Percentiles rank a stretch among this genome's conserved stretches.
These are phyloP conservation scores for Choristoneura rosaceana DNA, from an alignment of 2,888 invertebrate genomes.

Conservation along the genomic window DNA sequence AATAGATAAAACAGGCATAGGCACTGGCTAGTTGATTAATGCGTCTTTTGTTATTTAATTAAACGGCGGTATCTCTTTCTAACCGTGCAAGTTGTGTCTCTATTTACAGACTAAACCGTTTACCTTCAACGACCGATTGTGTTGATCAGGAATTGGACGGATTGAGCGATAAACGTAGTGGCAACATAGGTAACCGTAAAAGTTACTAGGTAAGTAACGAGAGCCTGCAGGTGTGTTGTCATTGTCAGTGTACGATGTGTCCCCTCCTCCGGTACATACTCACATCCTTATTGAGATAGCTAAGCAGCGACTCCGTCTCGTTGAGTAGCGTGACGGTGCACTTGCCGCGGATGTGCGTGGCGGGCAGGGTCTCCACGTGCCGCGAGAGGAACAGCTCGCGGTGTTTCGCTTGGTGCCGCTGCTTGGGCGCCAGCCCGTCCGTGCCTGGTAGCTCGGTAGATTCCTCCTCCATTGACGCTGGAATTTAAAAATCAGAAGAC, in stretches of 20 bases:
- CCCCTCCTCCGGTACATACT: constrained; percentile 81
- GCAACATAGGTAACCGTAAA: neutral
- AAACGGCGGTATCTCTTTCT: too few species aligned
- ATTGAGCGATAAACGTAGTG: too few species aligned
- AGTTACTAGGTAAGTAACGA: neutral
- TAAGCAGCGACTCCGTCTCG: constrained; percentile 98
- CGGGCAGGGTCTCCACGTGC: constrained; percentile 98
- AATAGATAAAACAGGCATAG: neutral
- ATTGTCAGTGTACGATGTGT: constrained; percentile 18
- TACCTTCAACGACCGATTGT: neutral
- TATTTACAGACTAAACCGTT: too few species aligned
- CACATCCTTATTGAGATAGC: constrained; percentile 98
- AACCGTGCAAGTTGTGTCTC: too few species aligned
- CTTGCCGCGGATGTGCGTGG: constrained; percentile 99
- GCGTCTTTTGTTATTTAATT: too few species aligned
- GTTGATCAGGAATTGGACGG: neutral
- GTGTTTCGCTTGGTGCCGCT: constrained; percentile 98
- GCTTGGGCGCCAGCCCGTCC: constrained; percentile 91
- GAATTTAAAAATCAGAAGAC: constrained; percentile 47
- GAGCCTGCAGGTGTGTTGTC: neutral
- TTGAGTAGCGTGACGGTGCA: constrained; percentile 99
- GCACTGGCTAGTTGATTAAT: too few species aligned
- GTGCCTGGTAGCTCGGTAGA: constrained; percentile 85
- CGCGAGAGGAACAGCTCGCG: constrained; percentile 99
- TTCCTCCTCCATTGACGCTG: constrained; percentile 90